phyloP scores from a whole-genome alignment of 2,113 vertebrate species.

The Marmota monax region DNA sequence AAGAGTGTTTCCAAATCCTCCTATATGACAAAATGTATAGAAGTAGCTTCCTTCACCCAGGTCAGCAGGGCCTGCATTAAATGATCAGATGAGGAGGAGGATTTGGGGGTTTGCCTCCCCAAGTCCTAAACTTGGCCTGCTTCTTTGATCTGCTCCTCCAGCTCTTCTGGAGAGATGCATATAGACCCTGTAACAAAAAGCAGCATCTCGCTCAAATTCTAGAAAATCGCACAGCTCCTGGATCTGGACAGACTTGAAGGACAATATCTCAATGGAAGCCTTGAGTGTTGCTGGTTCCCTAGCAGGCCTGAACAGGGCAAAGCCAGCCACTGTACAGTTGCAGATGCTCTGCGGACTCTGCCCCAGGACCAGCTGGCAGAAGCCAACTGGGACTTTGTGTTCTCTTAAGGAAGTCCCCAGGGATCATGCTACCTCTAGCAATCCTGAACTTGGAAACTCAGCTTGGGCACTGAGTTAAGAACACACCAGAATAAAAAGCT shows the following conservation, averaged over 20 bases:
- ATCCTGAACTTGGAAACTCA: not conserved
- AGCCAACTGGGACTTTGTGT: not conserved
- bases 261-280: not conserved
- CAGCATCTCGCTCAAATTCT: not conserved
- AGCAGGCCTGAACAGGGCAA: not conserved
- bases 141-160: not conserved
- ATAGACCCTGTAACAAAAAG: too few species aligned
- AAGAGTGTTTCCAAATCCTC: not conserved
- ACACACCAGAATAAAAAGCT: not conserved
- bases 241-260: not conserved
- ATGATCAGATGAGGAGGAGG: not conserved
- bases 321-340: not conserved
- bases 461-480: not conserved
- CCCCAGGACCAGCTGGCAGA: not conserved
- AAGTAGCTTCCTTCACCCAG: not conserved
- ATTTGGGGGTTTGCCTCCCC: not conserved
- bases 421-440: not conserved
- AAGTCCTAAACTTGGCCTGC: not conserved
- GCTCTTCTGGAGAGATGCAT: not conserved
- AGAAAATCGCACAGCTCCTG: accelerated
- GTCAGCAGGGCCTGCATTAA: not conserved
- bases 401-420: not conserved
- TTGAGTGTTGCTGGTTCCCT: not conserved
- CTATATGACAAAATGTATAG: not conserved
- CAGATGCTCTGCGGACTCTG: not conserved